Evolutionary conservation across 2,888 invertebrate species (phyloP).

Genomic region (Scaptomyza reducta): DNA sequence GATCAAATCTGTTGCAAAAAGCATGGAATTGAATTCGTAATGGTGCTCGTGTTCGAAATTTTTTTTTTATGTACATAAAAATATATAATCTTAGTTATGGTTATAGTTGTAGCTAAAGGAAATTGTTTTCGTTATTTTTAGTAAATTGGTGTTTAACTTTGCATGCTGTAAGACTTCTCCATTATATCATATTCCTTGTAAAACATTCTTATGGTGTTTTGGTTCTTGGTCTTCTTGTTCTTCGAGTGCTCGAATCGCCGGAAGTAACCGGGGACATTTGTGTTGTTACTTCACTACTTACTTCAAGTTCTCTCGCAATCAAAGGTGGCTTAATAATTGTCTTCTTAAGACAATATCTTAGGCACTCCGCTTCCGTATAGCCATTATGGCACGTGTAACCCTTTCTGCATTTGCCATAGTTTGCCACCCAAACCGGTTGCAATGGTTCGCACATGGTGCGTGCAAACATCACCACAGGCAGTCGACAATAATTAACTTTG

Average conservation of each 20-base stretch:
- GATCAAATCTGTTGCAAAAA: too few relatives aligned
- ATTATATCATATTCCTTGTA: too few relatives aligned
- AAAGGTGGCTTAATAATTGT: too few relatives aligned
- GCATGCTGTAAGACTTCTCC: not conserved
- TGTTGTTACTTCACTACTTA: not conserved
- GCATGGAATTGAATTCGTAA: not conserved
- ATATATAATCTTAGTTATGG: too few relatives aligned
- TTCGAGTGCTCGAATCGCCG: accelerated
- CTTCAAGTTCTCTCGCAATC: not conserved
- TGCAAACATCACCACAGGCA: slow-evolving; percentile 4
- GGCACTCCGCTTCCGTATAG: slow-evolving; percentile 1
- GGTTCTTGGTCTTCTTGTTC: not conserved
- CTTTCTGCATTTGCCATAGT: not conserved
- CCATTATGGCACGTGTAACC: slow-evolving; percentile 22
- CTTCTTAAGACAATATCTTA: not conserved
- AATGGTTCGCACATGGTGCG: slow-evolving; percentile 32
- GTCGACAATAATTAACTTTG: slow-evolving; percentile 10
- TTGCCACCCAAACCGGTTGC: not conserved
- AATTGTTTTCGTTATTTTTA: too few relatives aligned
- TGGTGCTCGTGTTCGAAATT: not conserved
- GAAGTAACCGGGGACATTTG: not conserved
- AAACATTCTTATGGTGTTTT: not conserved
- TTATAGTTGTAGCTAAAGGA: too few relatives aligned
- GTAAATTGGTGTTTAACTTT: not conserved
- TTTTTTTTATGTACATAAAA: not conserved